Conservation (phyloP, 2,888 invertebrate species). For the Apoderus coryli region DNA sequence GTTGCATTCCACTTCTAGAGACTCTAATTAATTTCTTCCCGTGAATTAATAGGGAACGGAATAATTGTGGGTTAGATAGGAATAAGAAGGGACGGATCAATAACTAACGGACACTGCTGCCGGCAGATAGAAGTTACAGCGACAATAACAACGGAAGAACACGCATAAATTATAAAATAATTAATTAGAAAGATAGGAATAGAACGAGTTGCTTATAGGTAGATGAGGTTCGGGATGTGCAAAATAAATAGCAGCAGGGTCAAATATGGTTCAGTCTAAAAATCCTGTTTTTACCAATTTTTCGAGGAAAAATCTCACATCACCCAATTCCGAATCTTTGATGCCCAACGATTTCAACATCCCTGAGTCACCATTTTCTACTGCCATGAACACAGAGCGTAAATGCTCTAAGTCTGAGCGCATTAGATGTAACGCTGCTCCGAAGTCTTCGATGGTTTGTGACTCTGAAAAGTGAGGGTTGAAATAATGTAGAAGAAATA, state of each 20-base stretch:
- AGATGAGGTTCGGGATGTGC: conserved; percentile 46
- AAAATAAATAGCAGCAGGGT: conserved; percentile 48
- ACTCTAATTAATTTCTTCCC: no score
- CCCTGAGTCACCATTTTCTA: conserved; percentile 86
- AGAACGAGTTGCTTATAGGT: conserved; percentile 58
- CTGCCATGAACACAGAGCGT: conserved; percentile 89
- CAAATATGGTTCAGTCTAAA: conserved; percentile 59
- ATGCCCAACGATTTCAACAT: conserved; percentile 89
- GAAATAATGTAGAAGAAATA: no score
- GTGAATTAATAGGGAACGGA: no score
- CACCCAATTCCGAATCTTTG: conserved; percentile 87
- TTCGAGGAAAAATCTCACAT: conserved; percentile 92
- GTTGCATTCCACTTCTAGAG: no score
- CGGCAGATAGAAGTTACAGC: conserved; percentile 15
- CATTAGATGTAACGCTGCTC: conserved; percentile 72
- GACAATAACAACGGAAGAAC: no score
- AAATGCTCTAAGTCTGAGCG: conserved; percentile 83
- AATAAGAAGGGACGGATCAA: conserved; percentile 26
- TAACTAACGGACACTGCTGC: conserved; percentile 34
- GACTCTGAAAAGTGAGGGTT: conserved; percentile 79
- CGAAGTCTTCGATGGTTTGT: conserved; percentile 89
- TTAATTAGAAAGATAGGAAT: conserved; percentile 37
- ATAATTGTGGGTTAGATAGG: no score
- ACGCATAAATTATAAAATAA: conserved; percentile 7
- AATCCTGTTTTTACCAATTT: conserved; percentile 92